Conservation (phyloP, 37 sponge, comb jelly and placozoan species). For the Beroe ovata region DNA sequence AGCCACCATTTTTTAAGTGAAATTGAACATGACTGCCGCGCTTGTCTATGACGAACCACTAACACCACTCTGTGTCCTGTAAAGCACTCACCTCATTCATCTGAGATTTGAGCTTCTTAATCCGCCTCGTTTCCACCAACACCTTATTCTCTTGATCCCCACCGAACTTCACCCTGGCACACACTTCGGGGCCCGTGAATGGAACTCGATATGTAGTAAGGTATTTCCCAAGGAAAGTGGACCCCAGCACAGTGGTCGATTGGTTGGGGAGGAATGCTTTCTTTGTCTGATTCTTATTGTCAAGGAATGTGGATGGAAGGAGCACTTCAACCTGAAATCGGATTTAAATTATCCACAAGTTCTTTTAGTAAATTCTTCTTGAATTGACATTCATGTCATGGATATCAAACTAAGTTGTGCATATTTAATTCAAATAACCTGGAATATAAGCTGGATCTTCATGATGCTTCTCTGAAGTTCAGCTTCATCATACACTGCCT, state of each 20-base stretch:
- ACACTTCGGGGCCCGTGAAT: slow-evolving; percentile 5
- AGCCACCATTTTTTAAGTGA: no score
- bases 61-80: no score
- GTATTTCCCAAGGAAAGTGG: slow-evolving; percentile 8
- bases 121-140: neutral
- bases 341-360: no score
- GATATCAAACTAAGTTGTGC: no score
- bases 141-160: neutral
- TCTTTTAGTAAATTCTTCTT: no score
- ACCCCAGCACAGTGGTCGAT: neutral
- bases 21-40: no score
- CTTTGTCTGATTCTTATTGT: slow-evolving; percentile 10
- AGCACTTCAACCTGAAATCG: slow-evolving; percentile 34
- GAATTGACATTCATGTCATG: no score
- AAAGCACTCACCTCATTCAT: slow-evolving; percentile 10
- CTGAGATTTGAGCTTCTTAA: neutral
- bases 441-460: slow-evolving; percentile 74
- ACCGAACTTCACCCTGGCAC: neutral
- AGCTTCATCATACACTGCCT: slow-evolving; percentile 87
- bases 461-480: slow-evolving; percentile 78
- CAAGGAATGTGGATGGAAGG: neutral
- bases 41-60: no score
- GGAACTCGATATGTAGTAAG: neutral
- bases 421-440: slow-evolving; percentile 30
- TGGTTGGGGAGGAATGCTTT: slow-evolving; percentile 18